Base-by-base conservation (phyloP, 2,888 invertebrate species). In the Pristionchus fissidentatus region DNA sequence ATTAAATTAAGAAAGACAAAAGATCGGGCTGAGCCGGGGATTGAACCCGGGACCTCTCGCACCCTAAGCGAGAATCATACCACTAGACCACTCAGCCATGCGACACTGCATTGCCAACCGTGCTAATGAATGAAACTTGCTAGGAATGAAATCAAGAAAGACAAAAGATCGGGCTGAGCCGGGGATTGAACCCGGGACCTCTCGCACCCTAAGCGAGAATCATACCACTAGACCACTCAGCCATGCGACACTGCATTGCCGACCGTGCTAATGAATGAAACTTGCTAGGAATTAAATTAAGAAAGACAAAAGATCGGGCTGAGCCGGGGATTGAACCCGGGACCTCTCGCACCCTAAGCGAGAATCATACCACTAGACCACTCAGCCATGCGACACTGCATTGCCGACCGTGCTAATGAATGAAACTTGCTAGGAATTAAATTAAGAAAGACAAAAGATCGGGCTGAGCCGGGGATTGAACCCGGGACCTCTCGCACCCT, bases 361-460 rank as follows among this genome's bases (percentile, higher is more conserved):
- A 92, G 90, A 92, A 92, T 92, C 92, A 92, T 92, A 91, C 92
- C 92, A 91, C 92, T 92, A 92, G 92, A 92, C 92, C 92, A 92
- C 89, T 88, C 86, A 86, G 87, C 87, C 86, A 85, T 57, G 83
- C n/a, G n/a, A n/a, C n/a, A n/a, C n/a, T n/a, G n/a, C n/a, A n/a
- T n/a, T n/a, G n/a, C n/a, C n/a, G n/a, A n/a, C n/a, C n/a, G n/a
- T n/a, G n/a, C n/a, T n/a, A n/a, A n/a, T n/a, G n/a, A n/a, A n/a
- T n/a, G n/a, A n/a, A n/a, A n/a, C n/a, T n/a, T n/a, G n/a, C n/a
- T n/a, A n/a, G n/a, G n/a, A n/a, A n/a, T n/a, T n/a, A n/a, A n/a
- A n/a, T n/a, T n/a, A n/a, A n/a, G n/a, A n/a, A n/a, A n/a, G n/a
- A n/a, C n/a, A n/a, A n/a, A n/a, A n/a, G n/a, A n/a, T n/a, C n/a